Evolutionary conservation across 2,888 invertebrate genomes (phyloP).

Genomic region (Drosophila lutescens): DNA sequence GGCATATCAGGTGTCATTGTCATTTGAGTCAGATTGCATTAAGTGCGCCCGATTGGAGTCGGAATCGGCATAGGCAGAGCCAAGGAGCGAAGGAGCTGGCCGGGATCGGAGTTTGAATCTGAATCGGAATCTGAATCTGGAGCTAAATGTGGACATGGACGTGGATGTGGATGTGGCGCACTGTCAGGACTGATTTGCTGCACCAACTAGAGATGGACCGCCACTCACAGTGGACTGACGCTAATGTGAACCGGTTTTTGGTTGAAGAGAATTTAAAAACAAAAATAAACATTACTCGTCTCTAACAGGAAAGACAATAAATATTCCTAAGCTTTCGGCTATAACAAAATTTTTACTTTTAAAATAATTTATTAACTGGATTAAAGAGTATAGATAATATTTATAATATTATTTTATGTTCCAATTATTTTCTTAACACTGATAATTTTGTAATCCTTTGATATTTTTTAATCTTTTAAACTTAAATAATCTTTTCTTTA

Average conservation of each 20-base stretch:
- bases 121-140: constrained; percentile 1
- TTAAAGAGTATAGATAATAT: no score
- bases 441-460: no score
- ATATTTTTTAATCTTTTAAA: no score
- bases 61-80: constrained; percentile 60
- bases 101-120: constrained; percentile 3
- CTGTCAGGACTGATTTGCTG: constrained; percentile 43
- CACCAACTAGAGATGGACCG: constrained; percentile 30
- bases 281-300: neutral
- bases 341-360: no score
- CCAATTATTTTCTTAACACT: no score
- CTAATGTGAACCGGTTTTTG: constrained; percentile 7
- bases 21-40: constrained; percentile 83
- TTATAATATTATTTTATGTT: no score
- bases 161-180: constrained; percentile 27
- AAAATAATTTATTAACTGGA: no score
- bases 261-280: no score
- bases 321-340: neutral
- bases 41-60: constrained; percentile 77
- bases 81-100: constrained; percentile 4
- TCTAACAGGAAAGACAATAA: neutral
- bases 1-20: constrained; percentile 83
- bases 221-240: constrained; percentile 4
- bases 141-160: constrained; percentile 23
- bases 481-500: no score